Conservation (phyloP, 2,113 vertebrate species). For the Laticauda laticaudata region DNA sequence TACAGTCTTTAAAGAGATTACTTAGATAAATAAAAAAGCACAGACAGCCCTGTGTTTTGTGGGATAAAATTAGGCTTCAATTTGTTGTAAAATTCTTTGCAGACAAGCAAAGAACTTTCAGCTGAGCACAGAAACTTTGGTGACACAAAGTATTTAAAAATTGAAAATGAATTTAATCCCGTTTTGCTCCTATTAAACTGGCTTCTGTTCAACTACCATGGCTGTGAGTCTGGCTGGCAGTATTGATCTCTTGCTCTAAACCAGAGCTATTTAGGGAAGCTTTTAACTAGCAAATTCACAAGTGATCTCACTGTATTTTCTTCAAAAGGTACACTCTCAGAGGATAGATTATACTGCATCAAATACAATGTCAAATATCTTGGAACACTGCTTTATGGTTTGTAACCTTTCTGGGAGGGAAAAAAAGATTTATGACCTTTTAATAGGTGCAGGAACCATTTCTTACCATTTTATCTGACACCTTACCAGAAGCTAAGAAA, state of each 20-base stretch:
- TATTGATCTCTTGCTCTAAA: slow-evolving; percentile 45
- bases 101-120: not conserved
- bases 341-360: not conserved
- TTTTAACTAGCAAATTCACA: slow-evolving; percentile 2
- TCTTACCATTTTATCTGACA: not conserved
- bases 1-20: not conserved
- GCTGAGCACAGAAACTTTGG: not conserved
- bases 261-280: slow-evolving; percentile 4
- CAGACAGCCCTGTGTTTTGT: not conserved
- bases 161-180: not conserved
- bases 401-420: not conserved
- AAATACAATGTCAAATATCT: slow-evolving; percentile 5
- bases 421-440: not conserved
- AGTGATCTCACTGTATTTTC: not conserved
- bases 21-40: not conserved
- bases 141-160: not conserved
- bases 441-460: not conserved
- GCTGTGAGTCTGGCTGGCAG: slow-evolving; percentile 24
- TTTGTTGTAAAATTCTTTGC: not conserved
- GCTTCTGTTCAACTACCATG: not conserved
- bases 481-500: not conserved
- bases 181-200: not conserved
- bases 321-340: not conserved
- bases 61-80: not conserved
- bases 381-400: not conserved